Evolutionary conservation across 2,113 vertebrate species (phyloP), one percentile per base, ranked within the genome.

Genomic region (rat (Rattus norvegicus)): DNA sequence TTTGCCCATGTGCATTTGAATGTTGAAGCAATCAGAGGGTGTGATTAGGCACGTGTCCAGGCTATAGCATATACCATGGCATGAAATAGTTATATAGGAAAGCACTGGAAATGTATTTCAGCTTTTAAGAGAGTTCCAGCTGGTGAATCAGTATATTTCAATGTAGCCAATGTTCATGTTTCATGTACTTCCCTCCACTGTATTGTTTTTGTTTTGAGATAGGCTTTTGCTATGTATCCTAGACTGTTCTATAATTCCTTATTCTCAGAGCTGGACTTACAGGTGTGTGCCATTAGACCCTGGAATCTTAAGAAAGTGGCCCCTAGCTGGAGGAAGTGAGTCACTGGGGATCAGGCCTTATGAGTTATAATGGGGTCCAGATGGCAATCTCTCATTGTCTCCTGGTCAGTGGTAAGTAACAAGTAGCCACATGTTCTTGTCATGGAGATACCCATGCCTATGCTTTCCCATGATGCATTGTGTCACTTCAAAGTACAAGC

Each of bases 81-180:
- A 52, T 90, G 61, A 98, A 97, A 94, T 88, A 95, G 65, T 91
- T 83, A 73, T 85, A 56, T 54, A 91, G 92, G 56, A 98, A 98
- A 95, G 77, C 0, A 95, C 1, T 81, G 76, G 75, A 92, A 96
- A 77, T 95, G 33, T 80, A 73, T 75, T 30, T 94, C 61, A 88
- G 81, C 56, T 22, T 97, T 92, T 93, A 75, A 91, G 93, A 79
- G 43, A 92, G 90, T 97, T 76, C n/a, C 69, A 2, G 17, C 19
- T 90, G 61, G 24, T 85, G 13, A 97, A 77, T 97, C 76, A 63
- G 87, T 43, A 10, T 16, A 63, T 93, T 84, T 1, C 0, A 5
- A 4, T 39, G 80, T 92, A 72, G 54, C 72, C 43, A 20, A 16
- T 86, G 17, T 54, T 76, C 65, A 24, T 77, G n/a, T 9, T 72